Evolutionary conservation across 2,797 vertebrate genomes (phyloP), one percentile per base, ranked within the genome.

Genomic region (Malacoraja senta): DNA sequence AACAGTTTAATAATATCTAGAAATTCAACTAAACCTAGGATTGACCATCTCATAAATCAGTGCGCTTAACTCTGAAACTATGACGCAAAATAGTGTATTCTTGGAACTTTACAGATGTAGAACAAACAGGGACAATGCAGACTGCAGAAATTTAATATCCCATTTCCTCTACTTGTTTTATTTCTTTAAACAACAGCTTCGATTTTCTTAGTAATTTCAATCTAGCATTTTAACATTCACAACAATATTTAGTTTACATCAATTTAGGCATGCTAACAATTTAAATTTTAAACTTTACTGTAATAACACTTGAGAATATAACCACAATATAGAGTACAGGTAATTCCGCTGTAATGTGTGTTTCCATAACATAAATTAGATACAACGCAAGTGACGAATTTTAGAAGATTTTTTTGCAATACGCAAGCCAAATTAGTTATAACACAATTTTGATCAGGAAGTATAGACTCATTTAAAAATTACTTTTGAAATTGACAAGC

Each of bases 31-130:
- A 72, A 94, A 92, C 94, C 93, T 93, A 1, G 94, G 68, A 94
- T 78, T 94, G 24, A 68, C 93, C 94, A 88, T 94, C 79, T 93
- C 81, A 72, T 29, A 93, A 92, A 93, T 68, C 93, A 65, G 68
- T 26, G 58, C 61, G 94, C 94, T 95, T 93, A 94, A 7, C 93
- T 94, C 94, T 94, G 94, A 93, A 84, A 76, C 93, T 68, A 1
- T 94, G 94, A 95, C 84, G 93, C 92, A 93, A 94, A 93, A 44
- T 17, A 93, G 76, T 86, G 3, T 94, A 95, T 95, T 94, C 94
- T 1, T 93, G 94, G 94, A 94, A 95, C 9, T 12, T 21, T 91
- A 35, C 68, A 15, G 68, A 35, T 53, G 32, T 53, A 53, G 10
- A 53, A 71, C 88, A 83, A 92, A 79, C 93, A 24, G 63, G 91